Base-by-base conservation (phyloP, 2,797 vertebrate genomes). In the Hirundo rustica region DNA sequence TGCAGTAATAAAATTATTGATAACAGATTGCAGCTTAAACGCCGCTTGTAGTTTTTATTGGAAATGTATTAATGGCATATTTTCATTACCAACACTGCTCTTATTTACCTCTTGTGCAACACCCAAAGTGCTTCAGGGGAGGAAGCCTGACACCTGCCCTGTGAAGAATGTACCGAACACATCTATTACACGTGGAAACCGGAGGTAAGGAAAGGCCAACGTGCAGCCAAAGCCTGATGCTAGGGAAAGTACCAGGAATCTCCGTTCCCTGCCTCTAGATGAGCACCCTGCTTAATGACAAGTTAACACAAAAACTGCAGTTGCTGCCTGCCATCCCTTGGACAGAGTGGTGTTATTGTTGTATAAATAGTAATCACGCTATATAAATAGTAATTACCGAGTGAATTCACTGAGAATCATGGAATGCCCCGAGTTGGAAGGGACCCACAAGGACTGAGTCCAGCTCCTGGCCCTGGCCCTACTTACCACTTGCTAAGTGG, bases 1-100 rank as follows among this genome's bases (percentile, higher is more conserved):
- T 65, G 84, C 18, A 3, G 92, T 87, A 96, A 96, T 95, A 96
- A 95, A 97, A 93, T 95, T 96, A 97, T 96, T 92, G 94, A 95
- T 96, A 96, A 96, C 81, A 96, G 96, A 96, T 93, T 95, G 88
- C 92, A 83, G 74, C 89, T 94, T 95, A 95, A 97, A 95, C 2
- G 6, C 83, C 0, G 2, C 78, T 91, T 85, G 93, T 90, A 82
- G 89, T 6, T 57, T 92, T 94, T 73, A 96, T 85, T 90, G 38
- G 71, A 86, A 95, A 61, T 57, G 18, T 82, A 95, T 94, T 95
- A 90, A 89, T 85, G 80, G 89, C 71, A 58, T 87, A 81, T 93
- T 96, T 96, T 96, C 89, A 95, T 94, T 95, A 95, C 50, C 66
- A 89, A 29, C 74, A 77, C 61, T 7, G 11, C 64, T 88, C 66